phyloP scores from a whole-genome alignment of 1,140 invertebrate genomes.

The Rhyacophila brunnea region DNA sequence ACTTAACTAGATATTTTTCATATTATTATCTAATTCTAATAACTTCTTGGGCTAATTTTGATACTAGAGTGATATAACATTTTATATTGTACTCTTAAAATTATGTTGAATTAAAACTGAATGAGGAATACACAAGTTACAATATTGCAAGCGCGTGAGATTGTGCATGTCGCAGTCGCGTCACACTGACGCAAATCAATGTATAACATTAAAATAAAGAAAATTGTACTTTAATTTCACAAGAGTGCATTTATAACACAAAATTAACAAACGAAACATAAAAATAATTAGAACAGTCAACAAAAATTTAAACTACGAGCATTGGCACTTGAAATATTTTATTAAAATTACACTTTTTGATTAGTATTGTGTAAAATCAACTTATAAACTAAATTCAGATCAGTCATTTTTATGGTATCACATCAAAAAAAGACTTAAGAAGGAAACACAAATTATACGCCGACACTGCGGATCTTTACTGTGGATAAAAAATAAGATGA shows the following conservation, averaged over 20 bases:
- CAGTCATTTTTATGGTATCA: conserved; percentile 59
- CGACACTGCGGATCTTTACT: too few species aligned
- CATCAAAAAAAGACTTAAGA: conserved; percentile 47
- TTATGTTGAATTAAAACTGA: conserved; percentile 54
- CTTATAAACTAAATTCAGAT: conserved; percentile 61
- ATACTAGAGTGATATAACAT: conserved; percentile 59
- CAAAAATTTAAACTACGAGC: conserved; percentile 56
- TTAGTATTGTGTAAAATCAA: conserved; percentile 58
- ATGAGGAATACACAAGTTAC: conserved; percentile 47
- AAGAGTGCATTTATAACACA: conserved; percentile 30
- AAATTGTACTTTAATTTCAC: conserved; percentile 38
- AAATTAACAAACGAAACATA: conserved; percentile 33
- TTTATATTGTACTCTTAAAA: conserved; percentile 59
- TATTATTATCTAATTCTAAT: conserved; percentile 53
- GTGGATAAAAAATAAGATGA: conserved; percentile 9
- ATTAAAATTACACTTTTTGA: conserved; percentile 55
- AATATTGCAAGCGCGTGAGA: conserved; percentile 57
- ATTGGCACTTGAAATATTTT: conserved; percentile 59
- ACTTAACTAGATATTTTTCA: conserved; percentile 56
- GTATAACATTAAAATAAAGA: conserved; percentile 33
- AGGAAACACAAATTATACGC: conserved; percentile 38
- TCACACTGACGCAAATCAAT: conserved; percentile 25
- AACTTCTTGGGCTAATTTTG: conserved; percentile 58
- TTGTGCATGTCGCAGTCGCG: conserved; percentile 45
- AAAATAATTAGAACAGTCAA: conserved; percentile 52